Percentiles rank a stretch among this genome's conserved stretches.
Evolutionary conservation across 2,113 vertebrate species (phyloP).

Genomic region (Lates calcarifer): DNA sequence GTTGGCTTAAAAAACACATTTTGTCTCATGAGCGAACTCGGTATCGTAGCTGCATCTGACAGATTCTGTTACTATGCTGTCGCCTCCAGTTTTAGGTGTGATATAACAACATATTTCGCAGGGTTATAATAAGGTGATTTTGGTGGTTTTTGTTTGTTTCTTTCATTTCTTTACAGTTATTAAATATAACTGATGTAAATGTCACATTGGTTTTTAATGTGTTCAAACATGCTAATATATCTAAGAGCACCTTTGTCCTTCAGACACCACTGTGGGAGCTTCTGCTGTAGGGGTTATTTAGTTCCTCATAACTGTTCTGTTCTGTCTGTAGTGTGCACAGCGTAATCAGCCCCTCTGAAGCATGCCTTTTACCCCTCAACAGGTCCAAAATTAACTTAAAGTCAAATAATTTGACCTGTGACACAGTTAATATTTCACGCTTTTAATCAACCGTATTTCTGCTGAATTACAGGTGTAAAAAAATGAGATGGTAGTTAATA

Average conservation of each 20-base stretch:
- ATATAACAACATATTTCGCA: background rate
- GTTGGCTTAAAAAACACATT: too few relatives aligned
- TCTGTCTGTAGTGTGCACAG: background rate
- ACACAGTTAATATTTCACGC: constrained; percentile 26
- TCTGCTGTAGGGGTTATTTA: background rate
- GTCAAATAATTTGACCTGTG: constrained; percentile 35
- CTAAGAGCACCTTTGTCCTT: background rate
- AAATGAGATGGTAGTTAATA: constrained; percentile 49
- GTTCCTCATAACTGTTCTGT: background rate
- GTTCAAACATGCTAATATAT: too few relatives aligned
- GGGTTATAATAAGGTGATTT: background rate
- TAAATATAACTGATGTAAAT: background rate
- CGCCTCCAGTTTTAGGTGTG: background rate
- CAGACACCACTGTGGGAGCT: background rate
- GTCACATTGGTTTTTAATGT: background rate
- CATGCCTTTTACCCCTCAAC: background rate
- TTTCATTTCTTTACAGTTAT: background rate
- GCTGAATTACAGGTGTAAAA: constrained; percentile 55
- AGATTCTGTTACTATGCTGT: too few relatives aligned
- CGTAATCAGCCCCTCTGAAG: background rate
- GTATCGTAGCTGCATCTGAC: too few relatives aligned
- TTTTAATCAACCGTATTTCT: constrained; percentile 65
- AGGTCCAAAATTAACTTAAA: background rate
- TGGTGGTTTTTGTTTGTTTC: background rate
- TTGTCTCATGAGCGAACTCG: too few relatives aligned